Evolutionary conservation across 2,797 vertebrate species (phyloP).

Genomic region (Clarias laeviceps): DNA sequence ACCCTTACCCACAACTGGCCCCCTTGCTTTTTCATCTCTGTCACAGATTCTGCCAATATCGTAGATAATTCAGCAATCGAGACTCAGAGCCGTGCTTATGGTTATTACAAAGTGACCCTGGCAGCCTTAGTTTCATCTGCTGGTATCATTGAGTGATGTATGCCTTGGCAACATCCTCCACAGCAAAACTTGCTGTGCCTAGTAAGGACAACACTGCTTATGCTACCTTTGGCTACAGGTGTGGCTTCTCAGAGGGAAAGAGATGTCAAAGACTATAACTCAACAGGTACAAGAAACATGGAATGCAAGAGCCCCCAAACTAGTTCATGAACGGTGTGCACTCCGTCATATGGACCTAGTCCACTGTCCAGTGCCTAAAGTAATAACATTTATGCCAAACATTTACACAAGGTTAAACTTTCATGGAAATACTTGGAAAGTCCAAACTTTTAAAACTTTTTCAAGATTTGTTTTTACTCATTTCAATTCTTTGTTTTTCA

Average conservation of each 20-base stretch:
- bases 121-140: not conserved
- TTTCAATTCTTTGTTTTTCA: too few relatives aligned
- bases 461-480: too few relatives aligned
- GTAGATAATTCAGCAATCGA: not conserved
- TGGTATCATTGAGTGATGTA: too few relatives aligned
- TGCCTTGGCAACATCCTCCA: too few relatives aligned
- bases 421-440: too few relatives aligned
- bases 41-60: not conserved
- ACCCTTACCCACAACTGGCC: too few relatives aligned
- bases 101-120: too few relatives aligned
- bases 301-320: not conserved
- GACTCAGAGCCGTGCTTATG: not conserved
- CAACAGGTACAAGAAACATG: not conserved
- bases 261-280: not conserved
- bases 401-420: not conserved
- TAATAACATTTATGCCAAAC: not conserved
- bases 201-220: too few relatives aligned
- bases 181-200: not conserved
- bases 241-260: not conserved
- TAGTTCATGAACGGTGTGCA: not conserved
- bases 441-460: too few relatives aligned
- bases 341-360: not conserved
- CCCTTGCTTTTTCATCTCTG: too few relatives aligned
- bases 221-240: not conserved
- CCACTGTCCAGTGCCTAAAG: not conserved